Conservation (phyloP, 30 jellyfish, hydroid and myxozoan species). For the Catostylus mosaicus region DNA sequence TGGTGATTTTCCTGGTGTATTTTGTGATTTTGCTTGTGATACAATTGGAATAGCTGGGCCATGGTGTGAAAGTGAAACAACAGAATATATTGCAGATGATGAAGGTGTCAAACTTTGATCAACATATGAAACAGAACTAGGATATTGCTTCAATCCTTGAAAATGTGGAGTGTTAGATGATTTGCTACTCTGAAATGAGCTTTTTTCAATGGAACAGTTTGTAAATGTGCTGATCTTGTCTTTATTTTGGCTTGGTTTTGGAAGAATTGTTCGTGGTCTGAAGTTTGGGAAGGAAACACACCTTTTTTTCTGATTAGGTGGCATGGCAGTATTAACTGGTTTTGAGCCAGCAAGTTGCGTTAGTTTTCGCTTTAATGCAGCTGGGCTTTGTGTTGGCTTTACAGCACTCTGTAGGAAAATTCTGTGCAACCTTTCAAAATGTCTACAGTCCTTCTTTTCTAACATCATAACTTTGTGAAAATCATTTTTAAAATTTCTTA, state of each 20-base stretch:
- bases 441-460: slow-evolving; percentile 69
- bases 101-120: not conserved
- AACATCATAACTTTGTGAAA: slow-evolving; percentile 85
- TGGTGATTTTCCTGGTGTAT: not conserved
- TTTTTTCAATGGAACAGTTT: not conserved
- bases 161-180: not conserved
- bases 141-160: not conserved
- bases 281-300: slow-evolving; percentile 24
- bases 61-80: not conserved
- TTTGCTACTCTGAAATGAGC: not conserved
- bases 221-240: not conserved
- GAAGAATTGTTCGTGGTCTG: slow-evolving; percentile 23
- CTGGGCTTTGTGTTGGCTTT: slow-evolving; percentile 74
- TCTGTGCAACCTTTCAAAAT: slow-evolving; percentile 58
- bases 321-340: not conserved
- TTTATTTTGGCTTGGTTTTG: not conserved
- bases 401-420: slow-evolving; percentile 47
- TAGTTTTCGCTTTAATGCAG: slow-evolving; percentile 71
- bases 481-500: slow-evolving; percentile 84
- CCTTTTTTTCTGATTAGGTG: slow-evolving; percentile 25
- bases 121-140: not conserved
- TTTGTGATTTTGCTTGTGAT: not conserved
- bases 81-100: not conserved
- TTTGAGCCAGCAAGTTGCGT: slow-evolving; percentile 67
- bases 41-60: not conserved